These are phyloP conservation scores for Sphaerodactylus townsendi DNA, from an alignment of 2,113 vertebrate species.

Conservation along the genomic window DNA sequence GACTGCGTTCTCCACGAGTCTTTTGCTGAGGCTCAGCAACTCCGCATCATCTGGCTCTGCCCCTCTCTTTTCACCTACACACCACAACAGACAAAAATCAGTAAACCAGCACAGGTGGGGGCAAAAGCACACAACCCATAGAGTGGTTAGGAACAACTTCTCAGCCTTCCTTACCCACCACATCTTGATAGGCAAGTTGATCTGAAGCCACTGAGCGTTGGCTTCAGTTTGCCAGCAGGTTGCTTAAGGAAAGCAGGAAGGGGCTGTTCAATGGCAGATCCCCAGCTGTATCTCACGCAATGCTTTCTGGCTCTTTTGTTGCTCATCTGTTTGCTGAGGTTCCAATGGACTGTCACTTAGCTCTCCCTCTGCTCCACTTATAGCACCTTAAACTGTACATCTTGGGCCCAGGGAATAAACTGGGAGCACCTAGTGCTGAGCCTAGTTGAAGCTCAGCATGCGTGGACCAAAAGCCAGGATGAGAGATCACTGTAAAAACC, in stretches of 20 bases:
- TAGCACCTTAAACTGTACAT: not conserved
- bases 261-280: not conserved
- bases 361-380: not conserved
- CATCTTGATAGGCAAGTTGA: not conserved
- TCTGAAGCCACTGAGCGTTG: not conserved
- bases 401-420: not conserved
- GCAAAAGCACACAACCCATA: not conserved
- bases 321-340: not conserved
- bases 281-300: not conserved
- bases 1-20: slow-evolving; percentile 88
- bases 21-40: slow-evolving; percentile 86
- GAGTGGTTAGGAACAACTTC: not conserved
- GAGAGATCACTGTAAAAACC: not conserved
- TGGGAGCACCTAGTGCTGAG: not conserved
- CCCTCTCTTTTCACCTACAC: slow-evolving; percentile 81
- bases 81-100: slow-evolving; percentile 81
- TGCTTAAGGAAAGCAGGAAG: not conserved
- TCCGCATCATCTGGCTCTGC: slow-evolving; percentile 85
- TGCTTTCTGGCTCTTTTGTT: not conserved
- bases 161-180: not conserved
- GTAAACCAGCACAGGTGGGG: slow-evolving; percentile 61
- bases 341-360: not conserved
- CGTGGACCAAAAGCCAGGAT: not conserved
- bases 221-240: not conserved
- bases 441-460: not conserved